Evolutionary conservation across 2,888 invertebrate species (phyloP), one percentile per base, ranked within the genome.

Genomic region (Brachycybe producta): DNA sequence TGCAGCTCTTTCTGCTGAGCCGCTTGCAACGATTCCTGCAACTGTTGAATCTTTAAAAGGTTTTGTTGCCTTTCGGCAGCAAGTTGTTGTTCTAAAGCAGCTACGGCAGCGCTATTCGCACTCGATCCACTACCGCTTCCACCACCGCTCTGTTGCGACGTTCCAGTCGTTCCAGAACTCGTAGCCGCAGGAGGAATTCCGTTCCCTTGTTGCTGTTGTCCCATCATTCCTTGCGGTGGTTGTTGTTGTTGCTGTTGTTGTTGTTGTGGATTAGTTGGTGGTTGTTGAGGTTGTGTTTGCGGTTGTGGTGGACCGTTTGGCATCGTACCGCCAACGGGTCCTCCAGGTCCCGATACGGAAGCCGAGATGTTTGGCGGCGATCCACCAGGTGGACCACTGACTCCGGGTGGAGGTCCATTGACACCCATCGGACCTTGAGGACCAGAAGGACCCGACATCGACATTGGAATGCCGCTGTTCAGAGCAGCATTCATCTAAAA

Each of bases 1-100:
- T 84, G 83, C 34, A 80, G 77, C 61, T 85, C 84, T 59, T 81
- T 80, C 60, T 84, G 82, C 57, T 84, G 84, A 0, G 84, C 84
- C 0, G 81, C 83, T 64, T 84, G 82, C 52, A 85, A 65, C 0
- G 82, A 83, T 66, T 84, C 83, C 58, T 80, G 79, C 52, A 85
- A 65, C 57, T 84, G 77, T 59, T 78, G 75, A 44, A 85, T 85
- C 68, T 82, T 82, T 62, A 82, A 75, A 51, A 84, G 65, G 69
- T 84, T 85, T 62, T 83, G 82, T 59, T 83, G 82, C 0, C 84
- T 67, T 15, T 83, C 82, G 3, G 78, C 77, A 62, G 82, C 82
- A 2, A 82, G 65, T 79, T 78, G 60, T 15, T 36, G 24, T 1
- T 26, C 27, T 41, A 48, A 26, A 30, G 30, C 19, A 28, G 34